These are phyloP conservation scores for Passer domesticus DNA, from an alignment of 2,113 vertebrate species.

Conservation along the genomic window DNA sequence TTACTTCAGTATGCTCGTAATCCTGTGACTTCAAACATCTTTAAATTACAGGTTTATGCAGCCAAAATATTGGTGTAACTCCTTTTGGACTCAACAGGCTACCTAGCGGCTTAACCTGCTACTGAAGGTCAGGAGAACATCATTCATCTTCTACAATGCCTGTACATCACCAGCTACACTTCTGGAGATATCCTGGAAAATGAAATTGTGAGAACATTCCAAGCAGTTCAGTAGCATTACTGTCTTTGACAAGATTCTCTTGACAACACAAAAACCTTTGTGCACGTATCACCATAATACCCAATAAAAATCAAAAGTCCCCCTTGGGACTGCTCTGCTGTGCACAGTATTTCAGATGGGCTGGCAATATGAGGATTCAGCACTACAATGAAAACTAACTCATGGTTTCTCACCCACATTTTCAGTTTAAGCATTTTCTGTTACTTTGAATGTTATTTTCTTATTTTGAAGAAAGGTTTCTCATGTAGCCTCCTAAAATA, in stretches of 20 bases:
- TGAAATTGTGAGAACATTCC: conserved; percentile 47
- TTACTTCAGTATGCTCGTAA: neutral
- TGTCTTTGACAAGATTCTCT: conserved; percentile 14
- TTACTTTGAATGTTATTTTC: neutral
- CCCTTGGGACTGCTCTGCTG: neutral
- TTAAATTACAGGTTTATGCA: conserved; percentile 12
- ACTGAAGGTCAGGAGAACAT: conserved; percentile 19
- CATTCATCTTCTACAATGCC: neutral
- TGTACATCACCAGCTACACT: neutral
- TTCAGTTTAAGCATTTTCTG: neutral
- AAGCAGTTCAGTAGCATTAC: neutral
- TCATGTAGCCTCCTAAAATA: neutral
- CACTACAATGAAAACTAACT: neutral
- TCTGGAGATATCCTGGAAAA: conserved; percentile 21
- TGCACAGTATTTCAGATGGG: neutral
- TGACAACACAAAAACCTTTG: neutral
- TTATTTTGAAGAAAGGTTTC: neutral
- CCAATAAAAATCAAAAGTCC: neutral
- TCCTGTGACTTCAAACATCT: neutral
- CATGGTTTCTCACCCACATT: neutral
- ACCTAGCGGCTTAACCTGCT: neutral
- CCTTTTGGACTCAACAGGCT: conserved; percentile 1
- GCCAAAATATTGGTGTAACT: neutral
- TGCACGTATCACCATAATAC: neutral
- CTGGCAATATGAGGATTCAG: neutral